Conservation (phyloP, 1,140 invertebrate species). For the Laupala kohalensis region DNA sequence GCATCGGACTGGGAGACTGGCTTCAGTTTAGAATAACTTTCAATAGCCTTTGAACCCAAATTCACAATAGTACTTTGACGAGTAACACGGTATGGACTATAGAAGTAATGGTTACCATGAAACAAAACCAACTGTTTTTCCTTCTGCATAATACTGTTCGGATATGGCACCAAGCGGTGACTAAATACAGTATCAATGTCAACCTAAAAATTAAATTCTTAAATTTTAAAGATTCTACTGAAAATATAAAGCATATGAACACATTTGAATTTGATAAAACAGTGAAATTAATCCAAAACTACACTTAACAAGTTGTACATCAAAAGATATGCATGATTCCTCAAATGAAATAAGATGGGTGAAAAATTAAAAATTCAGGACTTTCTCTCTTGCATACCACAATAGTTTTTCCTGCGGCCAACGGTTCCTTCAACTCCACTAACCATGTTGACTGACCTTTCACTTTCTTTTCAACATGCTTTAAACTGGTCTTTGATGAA, state of each 20-base stretch:
- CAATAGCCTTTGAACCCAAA: slow-evolving; percentile 63
- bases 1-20: slow-evolving; percentile 67
- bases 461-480: slow-evolving; percentile 38
- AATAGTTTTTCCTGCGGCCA: slow-evolving; percentile 42
- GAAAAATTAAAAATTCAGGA: background rate
- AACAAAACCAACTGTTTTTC: slow-evolving; percentile 89
- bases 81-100: slow-evolving; percentile 62
- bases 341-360: background rate
- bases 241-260: background rate
- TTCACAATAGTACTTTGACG: slow-evolving; percentile 71
- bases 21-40: slow-evolving; percentile 76
- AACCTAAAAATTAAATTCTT: background rate
- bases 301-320: background rate
- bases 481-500: slow-evolving; percentile 44
- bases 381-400: slow-evolving; percentile 15
- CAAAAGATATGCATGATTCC: background rate
- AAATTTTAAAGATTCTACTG: background rate
- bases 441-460: slow-evolving; percentile 38
- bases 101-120: slow-evolving; percentile 70
- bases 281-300: background rate
- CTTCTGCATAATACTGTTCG: slow-evolving; percentile 73
- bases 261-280: background rate
- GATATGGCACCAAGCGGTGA: slow-evolving; percentile 66
- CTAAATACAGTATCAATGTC: slow-evolving; percentile 64
- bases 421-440: slow-evolving; percentile 45